Base-by-base conservation (phyloP, 1,140 invertebrate species). In the Popillia japonica region DNA sequence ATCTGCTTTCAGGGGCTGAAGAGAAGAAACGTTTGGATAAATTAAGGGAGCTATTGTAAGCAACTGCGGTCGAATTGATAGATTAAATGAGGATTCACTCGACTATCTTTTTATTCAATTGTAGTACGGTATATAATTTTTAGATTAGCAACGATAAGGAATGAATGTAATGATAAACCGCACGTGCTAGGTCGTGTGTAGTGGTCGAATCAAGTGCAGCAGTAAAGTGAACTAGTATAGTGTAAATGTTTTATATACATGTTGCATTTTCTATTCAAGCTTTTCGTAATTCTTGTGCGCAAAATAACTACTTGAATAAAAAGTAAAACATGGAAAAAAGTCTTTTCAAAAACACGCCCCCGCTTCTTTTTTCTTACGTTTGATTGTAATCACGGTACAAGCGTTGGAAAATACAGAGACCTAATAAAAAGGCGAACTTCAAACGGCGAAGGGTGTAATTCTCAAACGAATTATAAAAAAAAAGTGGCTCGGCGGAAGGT, bases 381-480 rank as follows among this genome's bases (percentile, higher is more conserved):
- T 27, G 61, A 68, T 68, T 68, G 22, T 68, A 68, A 68, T 68
- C 61, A 68, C 61, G 61, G 27, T 9, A 68, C 61, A 34, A 22
- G 61, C 61, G 61, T 34, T 17, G 48, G 61, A 68, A 68, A 68
- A 68, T 68, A 68, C 8, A 68, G 61, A 23, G 48, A 55, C 48
- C 61, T 68, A 68, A 27, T 55, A 55, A 68, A 68, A 68, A 68
- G 61, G 27, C 61, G 61, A 68, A 68, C 61, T 68, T 68, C 61
- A 68, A 68, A 68, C 61, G 27, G 61, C 22, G 61, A 3, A 22
- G 61, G 61, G 61, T 68, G 61, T 68, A 68, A 68, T 68, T 27
- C 61, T 68, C 61, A 68, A 68, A 68, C 61, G 61, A 68, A 68
- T 68, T 68, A 68, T 68, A 27, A 68, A 68, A 68, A 61, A 64